Percentiles rank a stretch among this genome's conserved stretches.
Conservation (phyloP, 2,797 vertebrate genomes). For the Acanthurus tractus region DNA sequence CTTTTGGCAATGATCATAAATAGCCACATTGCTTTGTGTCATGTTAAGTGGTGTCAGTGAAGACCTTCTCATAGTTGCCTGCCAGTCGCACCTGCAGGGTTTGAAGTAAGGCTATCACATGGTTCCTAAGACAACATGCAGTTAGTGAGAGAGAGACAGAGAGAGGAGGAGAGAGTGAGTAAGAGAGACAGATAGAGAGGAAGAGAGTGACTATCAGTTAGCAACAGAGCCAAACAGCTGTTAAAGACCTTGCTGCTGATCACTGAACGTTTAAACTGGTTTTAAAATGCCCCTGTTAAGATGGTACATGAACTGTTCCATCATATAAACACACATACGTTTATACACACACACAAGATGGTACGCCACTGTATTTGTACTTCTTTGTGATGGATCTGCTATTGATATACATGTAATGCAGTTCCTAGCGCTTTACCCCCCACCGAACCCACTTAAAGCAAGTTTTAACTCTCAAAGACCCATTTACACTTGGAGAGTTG, state of each 20-base stretch:
- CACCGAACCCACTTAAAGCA: too few species aligned
- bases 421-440: too few species aligned
- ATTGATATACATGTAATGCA: too few species aligned
- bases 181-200: neutral
- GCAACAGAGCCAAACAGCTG: conserved; percentile 19
- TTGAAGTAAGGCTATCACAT: neutral
- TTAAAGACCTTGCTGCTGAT: conserved; percentile 40
- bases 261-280: conserved; percentile 50
- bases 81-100: neutral
- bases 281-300: neutral
- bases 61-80: neutral
- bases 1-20: neutral
- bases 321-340: conserved; percentile 8
- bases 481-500: too few species aligned
- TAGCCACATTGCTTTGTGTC: neutral
- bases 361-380: too few species aligned
- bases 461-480: too few species aligned
- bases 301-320: neutral
- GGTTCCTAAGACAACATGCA: neutral
- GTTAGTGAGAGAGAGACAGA: neutral
- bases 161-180: neutral
- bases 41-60: neutral
- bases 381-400: too few species aligned
- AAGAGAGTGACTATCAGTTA: conserved; percentile 18
- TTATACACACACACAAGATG: too few species aligned